Evolutionary conservation across 2,797 vertebrate species (phyloP), one percentile per base, ranked within the genome.

Genomic region (Passerculus sandwichensis): DNA sequence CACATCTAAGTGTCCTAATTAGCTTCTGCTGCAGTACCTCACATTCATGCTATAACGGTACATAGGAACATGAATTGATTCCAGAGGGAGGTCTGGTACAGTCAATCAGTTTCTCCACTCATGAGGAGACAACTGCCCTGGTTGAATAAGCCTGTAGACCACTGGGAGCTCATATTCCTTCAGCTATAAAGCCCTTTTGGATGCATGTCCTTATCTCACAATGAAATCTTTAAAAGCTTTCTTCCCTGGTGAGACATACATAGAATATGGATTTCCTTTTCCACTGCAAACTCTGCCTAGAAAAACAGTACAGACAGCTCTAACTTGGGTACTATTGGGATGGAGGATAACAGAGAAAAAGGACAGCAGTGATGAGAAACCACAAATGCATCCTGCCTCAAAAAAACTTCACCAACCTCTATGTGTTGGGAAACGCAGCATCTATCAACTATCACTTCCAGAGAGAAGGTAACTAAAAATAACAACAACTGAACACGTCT

Each of bases 191-290:
- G 70, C 61, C 73, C 65, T 70, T 95, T 76, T 88, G 72, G 78
- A 95, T 12, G 13, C 38, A 88, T 11, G 25, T 83, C 65, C 59
- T 95, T 88, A 95, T 89, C 71, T 91, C 10, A 5, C 42, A 62
- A 69, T 92, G 69, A 81, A 94, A 95, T 91, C 78, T 85, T 91
- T 92, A 91, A 94, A 80, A 88, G 59, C 85, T 90, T 96, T 84
- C 75, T 89, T 92, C 82, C 87, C 77, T 73, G 71, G 66, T 0
- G 29, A 95, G 83, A 85, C 26, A 53, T 48, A 84, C 30, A 72
- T 15, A 94, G 77, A 92, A 87, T 89, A 88, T 91, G 81, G 86
- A 89, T 95, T 93, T 85, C 51, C 42, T 91, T 90, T 89, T 78
- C 29, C 85, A 75, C 65, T 66, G 54, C 51, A 88, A 95, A 87